A percentile compares a stretch with the other conserved stretches of the same genome.
phyloP scores from a whole-genome alignment of 2,797 vertebrate species.

The Acanthis flammea region DNA sequence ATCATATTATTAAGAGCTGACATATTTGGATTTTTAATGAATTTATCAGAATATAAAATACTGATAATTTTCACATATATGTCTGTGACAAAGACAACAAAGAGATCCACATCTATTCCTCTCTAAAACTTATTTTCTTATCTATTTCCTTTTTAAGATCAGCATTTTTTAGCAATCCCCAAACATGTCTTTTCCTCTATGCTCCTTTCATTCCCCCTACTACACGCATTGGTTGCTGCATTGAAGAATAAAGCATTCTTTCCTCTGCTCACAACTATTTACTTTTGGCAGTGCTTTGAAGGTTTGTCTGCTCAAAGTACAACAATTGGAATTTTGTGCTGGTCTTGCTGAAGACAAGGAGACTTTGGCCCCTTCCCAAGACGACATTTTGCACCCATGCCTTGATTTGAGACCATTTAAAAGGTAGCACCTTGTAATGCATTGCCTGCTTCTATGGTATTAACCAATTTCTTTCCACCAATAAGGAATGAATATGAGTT shows the following conservation, averaged over 20 bases:
- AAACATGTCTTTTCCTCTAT: not conserved
- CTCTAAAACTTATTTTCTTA: not conserved
- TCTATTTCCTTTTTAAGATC: not conserved
- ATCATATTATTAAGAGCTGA: not conserved
- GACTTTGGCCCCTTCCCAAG: not conserved
- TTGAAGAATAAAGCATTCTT: not conserved
- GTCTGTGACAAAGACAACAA: not conserved
- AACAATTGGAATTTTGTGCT: not conserved
- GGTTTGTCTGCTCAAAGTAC: not conserved
- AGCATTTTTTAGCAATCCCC: not conserved
- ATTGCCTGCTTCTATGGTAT: not conserved
- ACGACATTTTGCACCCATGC: not conserved
- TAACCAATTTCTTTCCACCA: not conserved
- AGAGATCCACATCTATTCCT: not conserved
- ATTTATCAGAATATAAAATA: not conserved
- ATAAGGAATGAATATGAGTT: not conserved
- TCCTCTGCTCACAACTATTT: not conserved
- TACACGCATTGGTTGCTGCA: not conserved
- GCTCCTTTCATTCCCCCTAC: not conserved
- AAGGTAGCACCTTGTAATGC: not conserved
- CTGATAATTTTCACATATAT: not conserved
- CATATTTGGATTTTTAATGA: not conserved
- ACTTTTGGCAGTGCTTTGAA: not conserved
- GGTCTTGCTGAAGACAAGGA: not conserved
- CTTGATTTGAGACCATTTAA: not conserved